Conservation (phyloP, 2,797 vertebrate species). For the Dromococcyx pavoninus region DNA sequence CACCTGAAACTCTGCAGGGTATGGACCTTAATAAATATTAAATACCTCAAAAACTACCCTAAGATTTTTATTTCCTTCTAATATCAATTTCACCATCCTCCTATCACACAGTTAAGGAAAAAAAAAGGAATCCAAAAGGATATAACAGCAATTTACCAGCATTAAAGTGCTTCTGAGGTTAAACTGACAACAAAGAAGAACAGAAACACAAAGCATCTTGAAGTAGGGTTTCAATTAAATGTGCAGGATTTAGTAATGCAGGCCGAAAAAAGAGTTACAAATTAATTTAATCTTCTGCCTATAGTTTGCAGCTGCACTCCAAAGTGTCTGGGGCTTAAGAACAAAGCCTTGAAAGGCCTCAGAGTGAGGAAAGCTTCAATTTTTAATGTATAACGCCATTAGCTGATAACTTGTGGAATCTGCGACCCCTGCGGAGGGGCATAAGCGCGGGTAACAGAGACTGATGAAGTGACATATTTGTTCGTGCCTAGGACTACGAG, state of each 20-base stretch:
- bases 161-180: slow-evolving; percentile 78
- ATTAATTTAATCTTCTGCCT: slow-evolving; percentile 87
- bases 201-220: slow-evolving; percentile 75
- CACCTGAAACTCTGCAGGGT: slow-evolving; percentile 70
- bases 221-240: slow-evolving; percentile 83
- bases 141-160: slow-evolving; percentile 79
- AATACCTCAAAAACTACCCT: slow-evolving; percentile 74
- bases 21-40: slow-evolving; percentile 79
- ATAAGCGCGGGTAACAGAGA: slow-evolving; percentile 74
- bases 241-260: slow-evolving; percentile 77
- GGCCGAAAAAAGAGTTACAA: slow-evolving; percentile 76
- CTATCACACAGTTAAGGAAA: slow-evolving; percentile 38
- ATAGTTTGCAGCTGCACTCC: slow-evolving; percentile 80
- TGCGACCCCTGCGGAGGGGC: slow-evolving; percentile 80
- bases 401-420: slow-evolving; percentile 88
- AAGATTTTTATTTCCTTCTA: slow-evolving; percentile 66
- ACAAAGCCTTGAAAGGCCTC: slow-evolving; percentile 82
- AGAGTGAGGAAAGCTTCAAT: slow-evolving; percentile 76
- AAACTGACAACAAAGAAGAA: slow-evolving; percentile 78
- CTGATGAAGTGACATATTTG: slow-evolving; percentile 79
- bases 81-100: slow-evolving; percentile 70
- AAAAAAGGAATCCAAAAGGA: slow-evolving; percentile 68
- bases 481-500: slow-evolving; percentile 57
- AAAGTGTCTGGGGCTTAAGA: slow-evolving; percentile 79
- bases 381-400: slow-evolving; percentile 89